A percentile compares a stretch with the other conserved stretches of the same genome.
These are phyloP conservation scores for Eptesicus fuscus DNA, from an alignment of 2,113 vertebrate species.

Conservation along the genomic window DNA sequence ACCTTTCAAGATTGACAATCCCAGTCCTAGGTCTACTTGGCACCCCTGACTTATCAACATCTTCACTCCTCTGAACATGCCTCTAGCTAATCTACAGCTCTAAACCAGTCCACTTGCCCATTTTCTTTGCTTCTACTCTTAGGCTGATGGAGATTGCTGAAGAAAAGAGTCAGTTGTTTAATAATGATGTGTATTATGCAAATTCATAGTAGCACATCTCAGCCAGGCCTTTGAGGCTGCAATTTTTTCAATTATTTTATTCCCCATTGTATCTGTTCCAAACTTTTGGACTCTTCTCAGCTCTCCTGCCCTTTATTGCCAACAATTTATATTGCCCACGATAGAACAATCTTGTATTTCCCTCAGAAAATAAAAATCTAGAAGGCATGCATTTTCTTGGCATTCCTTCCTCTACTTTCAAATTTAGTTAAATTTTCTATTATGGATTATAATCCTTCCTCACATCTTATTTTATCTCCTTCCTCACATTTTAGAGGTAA, in stretches of 20 bases:
- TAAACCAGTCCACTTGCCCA: not conserved
- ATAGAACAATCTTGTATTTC: not conserved
- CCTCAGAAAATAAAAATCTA: not conserved
- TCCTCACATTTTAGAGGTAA: not conserved
- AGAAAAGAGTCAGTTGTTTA: not conserved
- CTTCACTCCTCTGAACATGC: not conserved
- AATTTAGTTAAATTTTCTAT: not conserved
- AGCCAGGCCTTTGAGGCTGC: not conserved
- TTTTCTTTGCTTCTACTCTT: constrained; percentile 33
- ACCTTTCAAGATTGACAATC: not conserved
- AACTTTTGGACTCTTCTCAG: not conserved
- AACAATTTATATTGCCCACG: not conserved
- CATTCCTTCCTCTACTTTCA: not conserved
- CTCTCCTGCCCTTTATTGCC: not conserved
- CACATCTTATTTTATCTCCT: not conserved
- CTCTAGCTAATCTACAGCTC: not conserved
- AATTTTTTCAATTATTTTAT: not conserved
- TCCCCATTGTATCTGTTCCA: not conserved
- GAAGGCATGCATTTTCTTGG: not conserved
- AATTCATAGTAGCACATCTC: not conserved
- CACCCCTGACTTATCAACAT: not conserved
- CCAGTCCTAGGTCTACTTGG: not conserved
- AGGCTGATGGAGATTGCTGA: not conserved
- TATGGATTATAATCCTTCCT: not conserved
- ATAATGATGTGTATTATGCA: not conserved